Percentiles rank a stretch among this genome's conserved stretches.
Evolutionary conservation across 1,140 invertebrate genomes (phyloP).

Genomic region (Lepidurus couesii): DNA sequence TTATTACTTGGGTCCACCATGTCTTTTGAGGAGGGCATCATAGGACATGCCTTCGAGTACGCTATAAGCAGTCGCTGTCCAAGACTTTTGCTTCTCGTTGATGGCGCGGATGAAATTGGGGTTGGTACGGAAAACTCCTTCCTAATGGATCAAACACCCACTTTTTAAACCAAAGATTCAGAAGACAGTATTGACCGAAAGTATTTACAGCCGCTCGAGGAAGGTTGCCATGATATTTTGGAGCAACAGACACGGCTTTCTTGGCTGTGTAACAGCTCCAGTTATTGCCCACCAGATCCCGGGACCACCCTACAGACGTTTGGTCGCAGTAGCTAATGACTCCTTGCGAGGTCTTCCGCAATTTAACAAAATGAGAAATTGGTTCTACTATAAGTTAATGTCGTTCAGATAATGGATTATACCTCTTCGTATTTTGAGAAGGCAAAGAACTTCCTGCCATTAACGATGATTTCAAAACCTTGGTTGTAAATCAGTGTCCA

Average conservation of each 20-base stretch:
- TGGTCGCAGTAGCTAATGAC: conserved; percentile 46
- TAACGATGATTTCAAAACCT: conserved; percentile 45
- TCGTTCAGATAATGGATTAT: not conserved
- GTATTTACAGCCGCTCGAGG: not conserved
- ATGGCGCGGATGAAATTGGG: conserved; percentile 44
- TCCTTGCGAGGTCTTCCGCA: conserved; percentile 27
- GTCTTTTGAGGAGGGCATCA: conserved; percentile 43
- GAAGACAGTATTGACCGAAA: not conserved
- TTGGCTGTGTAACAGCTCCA: conserved; percentile 46
- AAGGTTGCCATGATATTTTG: conserved; percentile 34
- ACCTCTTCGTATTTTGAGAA: conserved; percentile 36
- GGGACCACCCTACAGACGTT: conserved; percentile 48
- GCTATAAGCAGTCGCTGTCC: conserved; percentile 47
- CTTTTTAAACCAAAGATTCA: not conserved
- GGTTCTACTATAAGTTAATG: no score
- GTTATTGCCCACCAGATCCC: conserved; percentile 46
- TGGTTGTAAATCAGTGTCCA: conserved; percentile 56
- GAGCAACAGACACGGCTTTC: conserved; percentile 35
- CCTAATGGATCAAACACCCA: not conserved
- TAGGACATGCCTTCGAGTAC: conserved; percentile 43
- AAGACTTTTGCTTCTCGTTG: conserved; percentile 46
- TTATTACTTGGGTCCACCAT: conserved; percentile 43
- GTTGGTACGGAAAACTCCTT: conserved; percentile 33
- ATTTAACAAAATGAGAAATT: conserved; percentile 32
- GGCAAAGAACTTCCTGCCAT: conserved; percentile 37